Base-by-base conservation (phyloP, 2,888 invertebrate species). In the Aphodius granarius region DNA sequence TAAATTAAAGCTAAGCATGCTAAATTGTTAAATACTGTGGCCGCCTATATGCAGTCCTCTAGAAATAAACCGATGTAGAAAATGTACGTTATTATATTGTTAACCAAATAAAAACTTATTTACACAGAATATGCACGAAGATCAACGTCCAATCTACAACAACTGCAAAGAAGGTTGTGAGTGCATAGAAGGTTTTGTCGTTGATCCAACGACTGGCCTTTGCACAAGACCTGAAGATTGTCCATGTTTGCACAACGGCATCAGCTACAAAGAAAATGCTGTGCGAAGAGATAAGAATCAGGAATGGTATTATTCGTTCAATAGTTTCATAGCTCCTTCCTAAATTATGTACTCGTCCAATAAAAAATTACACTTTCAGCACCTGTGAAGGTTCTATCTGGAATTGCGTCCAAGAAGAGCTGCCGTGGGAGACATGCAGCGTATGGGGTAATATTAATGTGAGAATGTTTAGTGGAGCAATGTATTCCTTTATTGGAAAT, bases 141-240 rank as follows among this genome's bases (percentile, higher is more conserved):
- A 68, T 6, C 9, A 19, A 19, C 20, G 20, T 20, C 68, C 68
- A 19, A 18, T 21, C 16, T 68, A 68, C 16, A 19, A 72, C 5
- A 63, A 16, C 3, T 72, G 72, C n/a, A 20, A 63, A 18, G 18
- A 20, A 15, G 63, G 63, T 17, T 72, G 72, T 63, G 63, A 72
- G 20, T 72, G 72, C 20, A 63, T 72, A 19, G 63, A 18, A 6
- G 72, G 72, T 13, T 72, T 63, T 20, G 72, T 72, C 21, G 20
- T 72, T 4, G 20, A 72, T 72, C 63, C 72, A 19, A 18, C 15
- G 19, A 63, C 72, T 2, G 20, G 20, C 9, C 13, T n/a, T 13
- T 72, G 72, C 63, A 63, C 21, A 13, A 72, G 63, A 63, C 72
- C 72, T 63, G 19, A 6, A 17, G n/a, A 72, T 19, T 72, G 72